Evolutionary conservation across 92 coral and sea anemone genomes (phyloP), one percentile per base, ranked within the genome.

Genomic region (Epizoanthus fatuus): DNA sequence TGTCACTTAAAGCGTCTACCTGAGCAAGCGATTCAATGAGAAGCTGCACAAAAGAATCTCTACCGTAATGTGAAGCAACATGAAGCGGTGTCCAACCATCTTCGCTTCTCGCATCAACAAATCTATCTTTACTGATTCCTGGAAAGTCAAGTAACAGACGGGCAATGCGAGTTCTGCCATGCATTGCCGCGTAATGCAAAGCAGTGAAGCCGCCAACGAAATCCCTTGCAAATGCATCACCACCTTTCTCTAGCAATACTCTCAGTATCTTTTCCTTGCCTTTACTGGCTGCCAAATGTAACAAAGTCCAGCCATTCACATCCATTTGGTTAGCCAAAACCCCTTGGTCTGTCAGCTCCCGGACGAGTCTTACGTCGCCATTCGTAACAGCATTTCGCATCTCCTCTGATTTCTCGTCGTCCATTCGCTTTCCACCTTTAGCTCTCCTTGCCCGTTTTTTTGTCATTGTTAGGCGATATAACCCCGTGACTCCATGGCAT

Each of bases 11-110:
- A 20, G 98, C 98, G 86, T 95, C 98, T 16, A 95, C 98, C 12
- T 81, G 89, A 0, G 94, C 98, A 70, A 81, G 84, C 3, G 95
- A 87, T 54, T 92, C 98, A 19, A 95, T 63, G 16, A 95, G 86
- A 12, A 95, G 91, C 64, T 92, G 81, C 1, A 95, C 98, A 81
- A 95, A 95, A 37, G 98, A 90, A 56, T 95, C 94, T 39, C 98
- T 81, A 19, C 98, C 98, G 71, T 95, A 95, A 59, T 95, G 98
- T 7, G 95, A 92, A 53, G 98, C 96, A 58, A 95, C 96, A 57
- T 95, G 98, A 45, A 95, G 88, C 11, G 98, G 95, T n/a, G 98
- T 95, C 98, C 98, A 95, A 54, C 98, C 98, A 90, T 95, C 98
- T 47, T 95, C 98, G 59, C 98, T 92, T 69, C 98, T 92, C 3